Percentiles rank a stretch among this genome's conserved stretches.
Evolutionary conservation across 1,140 invertebrate genomes (phyloP).

Genomic region (Araneus ventricosus): DNA sequence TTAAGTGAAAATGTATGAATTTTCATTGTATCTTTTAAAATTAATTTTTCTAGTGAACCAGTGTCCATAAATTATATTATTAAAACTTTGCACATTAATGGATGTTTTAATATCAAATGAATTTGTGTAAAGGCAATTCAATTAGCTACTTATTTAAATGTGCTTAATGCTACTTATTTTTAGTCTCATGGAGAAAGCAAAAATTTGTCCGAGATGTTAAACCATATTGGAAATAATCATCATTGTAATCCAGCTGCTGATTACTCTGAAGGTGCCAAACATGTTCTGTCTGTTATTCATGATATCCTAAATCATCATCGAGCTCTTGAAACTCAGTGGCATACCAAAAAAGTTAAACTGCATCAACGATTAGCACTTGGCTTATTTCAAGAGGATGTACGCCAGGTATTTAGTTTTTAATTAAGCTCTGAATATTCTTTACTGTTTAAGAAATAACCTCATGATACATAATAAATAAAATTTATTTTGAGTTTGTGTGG

Average conservation of each 20-base stretch:
- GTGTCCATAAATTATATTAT: no score
- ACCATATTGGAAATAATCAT: constrained; percentile 74
- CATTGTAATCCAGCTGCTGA: constrained; percentile 84
- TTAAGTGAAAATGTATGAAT: not conserved
- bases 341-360: constrained; percentile 94
- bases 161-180: not conserved
- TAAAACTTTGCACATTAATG: no score
- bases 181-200: constrained; percentile 70
- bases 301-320: constrained; percentile 96
- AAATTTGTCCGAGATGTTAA: constrained; percentile 67
- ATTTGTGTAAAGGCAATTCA: not conserved
- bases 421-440: not conserved
- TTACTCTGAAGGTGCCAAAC: constrained; percentile 90
- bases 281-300: constrained; percentile 86
- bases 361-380: constrained; percentile 94
- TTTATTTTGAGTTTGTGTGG: no score
- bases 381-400: constrained; percentile 77
- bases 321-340: constrained; percentile 95
- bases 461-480: no score
- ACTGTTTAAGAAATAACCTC: not conserved
- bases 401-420: constrained; percentile 76
- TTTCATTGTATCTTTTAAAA: not conserved
- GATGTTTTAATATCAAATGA: no score
- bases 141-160: not conserved
- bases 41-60: no score